phyloP scores from a whole-genome alignment of 92 coral and sea anemone species.

The Epizoanthus rinbou region DNA sequence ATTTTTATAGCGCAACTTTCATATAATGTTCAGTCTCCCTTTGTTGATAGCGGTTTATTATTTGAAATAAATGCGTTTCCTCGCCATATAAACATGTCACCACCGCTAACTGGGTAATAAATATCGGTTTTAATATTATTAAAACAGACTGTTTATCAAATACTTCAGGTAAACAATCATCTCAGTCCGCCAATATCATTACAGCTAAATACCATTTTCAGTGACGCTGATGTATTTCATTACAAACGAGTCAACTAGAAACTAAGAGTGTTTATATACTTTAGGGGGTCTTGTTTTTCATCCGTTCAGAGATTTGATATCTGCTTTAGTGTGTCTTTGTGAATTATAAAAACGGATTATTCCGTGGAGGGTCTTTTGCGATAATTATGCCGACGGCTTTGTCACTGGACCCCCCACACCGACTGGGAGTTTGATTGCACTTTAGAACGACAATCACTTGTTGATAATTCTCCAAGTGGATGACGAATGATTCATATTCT shows the following conservation, averaged over 20 bases:
- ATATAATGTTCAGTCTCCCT: no score
- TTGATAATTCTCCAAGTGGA: not conserved
- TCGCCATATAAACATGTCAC: not conserved
- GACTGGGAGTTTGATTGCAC: constrained; percentile 1
- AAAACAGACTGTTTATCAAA: not conserved
- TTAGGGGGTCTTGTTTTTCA: constrained; percentile 11
- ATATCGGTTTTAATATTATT: constrained; percentile 13
- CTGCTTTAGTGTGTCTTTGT: constrained; percentile 6
- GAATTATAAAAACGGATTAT: constrained; percentile 22
- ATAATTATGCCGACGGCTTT: constrained; percentile 15
- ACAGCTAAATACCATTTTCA: not conserved
- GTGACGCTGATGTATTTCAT: not conserved
- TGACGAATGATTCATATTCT: constrained; percentile 9
- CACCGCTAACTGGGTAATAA: not conserved
- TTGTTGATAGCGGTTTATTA: no score
- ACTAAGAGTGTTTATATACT: not conserved
- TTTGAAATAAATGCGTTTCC: no score
- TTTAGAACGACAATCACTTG: constrained; percentile 7
- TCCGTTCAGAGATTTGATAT: constrained; percentile 29
- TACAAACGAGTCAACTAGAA: not conserved
- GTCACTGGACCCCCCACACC: constrained; percentile 27
- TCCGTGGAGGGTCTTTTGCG: not conserved
- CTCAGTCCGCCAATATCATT: no score
- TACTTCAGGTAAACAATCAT: not conserved
- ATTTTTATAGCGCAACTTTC: no score